Conservation (phyloP, 2,113 vertebrate genomes). For the Percina caprodes region DNA sequence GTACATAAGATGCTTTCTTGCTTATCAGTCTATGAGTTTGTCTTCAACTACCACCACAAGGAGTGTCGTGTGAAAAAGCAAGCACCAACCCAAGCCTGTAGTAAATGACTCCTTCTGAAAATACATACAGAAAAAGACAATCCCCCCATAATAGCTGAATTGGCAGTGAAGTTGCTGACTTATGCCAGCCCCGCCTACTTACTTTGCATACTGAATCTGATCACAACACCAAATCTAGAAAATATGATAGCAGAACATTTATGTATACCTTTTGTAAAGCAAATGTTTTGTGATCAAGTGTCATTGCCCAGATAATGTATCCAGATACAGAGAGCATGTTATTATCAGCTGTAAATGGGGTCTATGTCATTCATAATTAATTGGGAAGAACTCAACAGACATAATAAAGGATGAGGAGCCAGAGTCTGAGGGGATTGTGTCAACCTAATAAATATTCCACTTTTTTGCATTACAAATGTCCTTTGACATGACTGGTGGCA, state of each 20-base stretch:
- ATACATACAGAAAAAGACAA: no score
- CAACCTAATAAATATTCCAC: neutral
- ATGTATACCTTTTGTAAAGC: neutral
- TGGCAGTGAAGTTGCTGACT: no score
- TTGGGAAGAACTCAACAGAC: neutral
- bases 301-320: neutral
- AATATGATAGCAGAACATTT: neutral
- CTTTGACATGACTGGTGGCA: no score
- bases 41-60: neutral
- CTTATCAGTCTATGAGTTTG: neutral
- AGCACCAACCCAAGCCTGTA: no score
- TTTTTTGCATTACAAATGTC: neutral
- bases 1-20: neutral
- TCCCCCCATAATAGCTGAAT: no score
- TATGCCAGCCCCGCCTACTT: no score
- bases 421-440: neutral
- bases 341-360: neutral
- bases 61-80: no score
- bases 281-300: neutral
- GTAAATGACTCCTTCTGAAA: no score
- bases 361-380: neutral
- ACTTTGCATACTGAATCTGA: neutral
- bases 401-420: neutral
- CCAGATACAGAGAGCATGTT: neutral
- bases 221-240: neutral